phyloP scores from a whole-genome alignment of 2,888 invertebrate species.

The Apamea epomidion region DNA sequence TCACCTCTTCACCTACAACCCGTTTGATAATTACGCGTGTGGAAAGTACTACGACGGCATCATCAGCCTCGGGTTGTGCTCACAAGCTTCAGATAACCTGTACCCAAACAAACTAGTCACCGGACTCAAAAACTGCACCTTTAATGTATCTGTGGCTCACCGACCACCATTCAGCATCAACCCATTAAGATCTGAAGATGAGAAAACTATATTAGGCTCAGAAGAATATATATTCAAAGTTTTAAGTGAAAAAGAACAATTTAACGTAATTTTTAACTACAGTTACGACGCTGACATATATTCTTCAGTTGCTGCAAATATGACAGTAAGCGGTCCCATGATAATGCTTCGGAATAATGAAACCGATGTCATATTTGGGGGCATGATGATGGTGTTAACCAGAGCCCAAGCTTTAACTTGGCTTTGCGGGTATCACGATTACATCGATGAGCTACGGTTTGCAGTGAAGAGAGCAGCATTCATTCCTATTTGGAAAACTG shows the following conservation, averaged over 20 bases:
- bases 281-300: conserved; percentile 35
- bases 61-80: conserved; percentile 75
- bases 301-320: conserved; percentile 48
- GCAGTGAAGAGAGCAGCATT: conserved; percentile 69
- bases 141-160: conserved; percentile 72
- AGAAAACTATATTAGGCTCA: conserved; percentile 49
- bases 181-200: conserved; percentile 40
- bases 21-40: conserved; percentile 79
- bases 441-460: conserved; percentile 70
- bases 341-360: conserved; percentile 63
- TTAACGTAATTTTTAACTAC: conserved; percentile 54
- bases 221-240: conserved; percentile 60
- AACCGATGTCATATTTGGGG: conserved; percentile 66
- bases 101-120: conserved; percentile 72
- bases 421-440: conserved; percentile 69
- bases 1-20: conserved; percentile 78
- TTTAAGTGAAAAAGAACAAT: conserved; percentile 54
- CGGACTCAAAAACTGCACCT: conserved; percentile 75
- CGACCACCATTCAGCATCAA: conserved; percentile 75
- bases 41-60: conserved; percentile 76
- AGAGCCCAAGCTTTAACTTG: conserved; percentile 68
- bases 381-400: conserved; percentile 55
- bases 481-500: conserved; percentile 68
- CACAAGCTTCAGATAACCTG: conserved; percentile 56
- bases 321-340: conserved; percentile 61